These are phyloP conservation scores for Drosophila ananassae DNA, from an alignment of 1,140 invertebrate species.

Conservation along the genomic window DNA sequence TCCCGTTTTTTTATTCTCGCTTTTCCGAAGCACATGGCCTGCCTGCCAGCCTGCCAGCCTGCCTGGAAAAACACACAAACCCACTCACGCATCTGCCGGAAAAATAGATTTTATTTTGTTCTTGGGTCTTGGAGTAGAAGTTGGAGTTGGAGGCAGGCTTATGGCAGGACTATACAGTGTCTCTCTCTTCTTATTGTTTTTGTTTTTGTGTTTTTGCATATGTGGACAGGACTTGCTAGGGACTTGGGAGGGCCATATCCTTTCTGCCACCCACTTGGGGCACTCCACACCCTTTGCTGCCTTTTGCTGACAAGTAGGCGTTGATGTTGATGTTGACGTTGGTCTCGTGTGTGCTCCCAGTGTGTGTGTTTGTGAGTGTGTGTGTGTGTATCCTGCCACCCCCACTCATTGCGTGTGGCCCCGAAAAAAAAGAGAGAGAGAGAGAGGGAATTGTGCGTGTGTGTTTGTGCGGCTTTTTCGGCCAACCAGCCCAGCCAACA, in stretches of 20 bases:
- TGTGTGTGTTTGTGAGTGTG: neutral
- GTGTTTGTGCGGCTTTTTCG: slow-evolving; percentile 21
- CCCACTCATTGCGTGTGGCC: slow-evolving; percentile 37
- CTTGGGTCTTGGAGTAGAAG: neutral
- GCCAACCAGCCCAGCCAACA: too few relatives aligned
- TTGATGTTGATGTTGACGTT: slow-evolving; percentile 63
- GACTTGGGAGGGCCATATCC: slow-evolving; percentile 6
- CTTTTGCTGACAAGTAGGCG: slow-evolving; percentile 54
- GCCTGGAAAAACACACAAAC: slow-evolving; percentile 1
- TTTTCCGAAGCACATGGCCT: slow-evolving; percentile 40
- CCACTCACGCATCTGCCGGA: slow-evolving; percentile 40
- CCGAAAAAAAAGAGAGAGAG: slow-evolving; percentile 5
- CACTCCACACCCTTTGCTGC: slow-evolving; percentile 31
- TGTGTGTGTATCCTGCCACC: neutral
- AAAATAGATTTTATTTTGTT: slow-evolving; percentile 38
- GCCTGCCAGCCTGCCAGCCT: too few relatives aligned
- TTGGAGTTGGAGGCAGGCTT: neutral
- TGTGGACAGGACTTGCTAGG: slow-evolving; percentile 21
- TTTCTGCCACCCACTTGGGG: slow-evolving; percentile 11
- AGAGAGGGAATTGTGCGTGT: slow-evolving; percentile 9
- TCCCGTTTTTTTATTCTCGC: slow-evolving; percentile 25
- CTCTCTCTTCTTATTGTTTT: neutral
- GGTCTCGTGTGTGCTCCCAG: slow-evolving; percentile 46
- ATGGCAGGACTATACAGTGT: neutral
- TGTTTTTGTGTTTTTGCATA: slow-evolving; percentile 21